phyloP scores from a whole-genome alignment of 2,888 invertebrate genomes.

The Acrocyrtus sp. region DNA sequence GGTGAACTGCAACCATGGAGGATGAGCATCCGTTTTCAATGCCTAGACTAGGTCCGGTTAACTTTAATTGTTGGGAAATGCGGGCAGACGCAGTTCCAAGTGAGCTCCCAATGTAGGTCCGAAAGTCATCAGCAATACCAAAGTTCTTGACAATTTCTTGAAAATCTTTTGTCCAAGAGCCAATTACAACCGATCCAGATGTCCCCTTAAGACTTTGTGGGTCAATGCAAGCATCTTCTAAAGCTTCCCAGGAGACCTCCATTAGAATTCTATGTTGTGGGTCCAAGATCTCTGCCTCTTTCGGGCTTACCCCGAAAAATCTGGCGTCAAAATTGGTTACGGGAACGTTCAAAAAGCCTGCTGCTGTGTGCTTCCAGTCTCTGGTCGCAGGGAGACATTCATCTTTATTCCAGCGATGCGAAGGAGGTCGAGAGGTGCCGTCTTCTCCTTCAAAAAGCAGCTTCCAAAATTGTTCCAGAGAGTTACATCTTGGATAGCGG shows the following conservation, averaged over 20 bases:
- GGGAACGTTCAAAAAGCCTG: not conserved
- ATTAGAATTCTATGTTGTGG: constrained; percentile 4
- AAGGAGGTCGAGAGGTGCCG: not conserved
- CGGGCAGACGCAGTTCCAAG: constrained; percentile 21
- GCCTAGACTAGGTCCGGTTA: constrained; percentile 31
- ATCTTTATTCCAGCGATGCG: constrained; percentile 21
- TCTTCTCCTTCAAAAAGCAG: constrained; percentile 8
- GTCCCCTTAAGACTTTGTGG: constrained; percentile 1
- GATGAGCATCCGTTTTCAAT: constrained; percentile 40
- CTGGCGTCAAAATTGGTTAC: constrained; percentile 13
- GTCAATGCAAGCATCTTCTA: constrained; percentile 15
- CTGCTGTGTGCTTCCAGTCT: not conserved
- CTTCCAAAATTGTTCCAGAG: constrained; percentile 32
- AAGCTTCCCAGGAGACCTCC: constrained; percentile 11
- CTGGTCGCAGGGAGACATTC: not conserved
- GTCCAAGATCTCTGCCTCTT: constrained; percentile 3
- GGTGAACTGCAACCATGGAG: constrained; percentile 34
- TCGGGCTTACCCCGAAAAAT: constrained; percentile 17
- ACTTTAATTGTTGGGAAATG: constrained; percentile 30
- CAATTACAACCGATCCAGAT: not conserved
- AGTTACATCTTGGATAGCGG: constrained; percentile 24
- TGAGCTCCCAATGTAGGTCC: constrained; percentile 38
- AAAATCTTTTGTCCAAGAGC: not conserved
- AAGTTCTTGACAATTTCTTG: not conserved
- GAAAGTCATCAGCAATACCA: constrained; percentile 1